These are phyloP conservation scores for Olivierus martensii DNA, from an alignment of 1,140 invertebrate species.

Conservation along the genomic window DNA sequence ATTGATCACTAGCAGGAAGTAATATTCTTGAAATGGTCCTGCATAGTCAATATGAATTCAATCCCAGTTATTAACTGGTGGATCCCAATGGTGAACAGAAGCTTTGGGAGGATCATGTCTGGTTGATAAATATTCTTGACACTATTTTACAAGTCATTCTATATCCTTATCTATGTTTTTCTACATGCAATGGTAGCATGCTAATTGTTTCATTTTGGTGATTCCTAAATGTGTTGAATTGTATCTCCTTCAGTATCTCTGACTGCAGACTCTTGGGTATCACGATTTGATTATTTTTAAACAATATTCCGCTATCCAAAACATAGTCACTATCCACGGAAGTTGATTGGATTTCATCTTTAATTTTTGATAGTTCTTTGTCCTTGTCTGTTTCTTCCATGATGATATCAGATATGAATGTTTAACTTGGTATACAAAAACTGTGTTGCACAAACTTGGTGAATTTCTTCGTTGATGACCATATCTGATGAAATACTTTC, in stretches of 20 bases:
- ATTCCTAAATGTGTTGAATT: not conserved
- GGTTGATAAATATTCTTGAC: no score
- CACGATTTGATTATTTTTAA: not conserved
- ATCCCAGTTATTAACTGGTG: no score
- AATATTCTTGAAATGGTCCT: no score
- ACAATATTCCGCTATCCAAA: not conserved
- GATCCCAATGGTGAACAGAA: no score
- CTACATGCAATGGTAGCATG: not conserved
- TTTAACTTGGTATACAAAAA: not conserved
- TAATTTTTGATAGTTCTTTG: not conserved
- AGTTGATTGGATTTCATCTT: not conserved
- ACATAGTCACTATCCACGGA: not conserved
- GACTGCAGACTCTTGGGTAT: not conserved
- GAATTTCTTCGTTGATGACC: not conserved
- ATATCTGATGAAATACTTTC: not conserved
- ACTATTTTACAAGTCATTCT: no score
- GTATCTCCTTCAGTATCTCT: not conserved
- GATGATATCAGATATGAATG: not conserved
- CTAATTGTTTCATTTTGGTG: not conserved
- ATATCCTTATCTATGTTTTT: not conserved
- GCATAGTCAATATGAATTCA: no score
- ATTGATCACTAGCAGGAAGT: no score
- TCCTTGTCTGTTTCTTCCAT: not conserved
- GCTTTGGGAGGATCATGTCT: no score
- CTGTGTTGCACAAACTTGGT: not conserved